Evolutionary conservation across 2,888 invertebrate genomes (phyloP).

Genomic region (Ennomos quercinarius): DNA sequence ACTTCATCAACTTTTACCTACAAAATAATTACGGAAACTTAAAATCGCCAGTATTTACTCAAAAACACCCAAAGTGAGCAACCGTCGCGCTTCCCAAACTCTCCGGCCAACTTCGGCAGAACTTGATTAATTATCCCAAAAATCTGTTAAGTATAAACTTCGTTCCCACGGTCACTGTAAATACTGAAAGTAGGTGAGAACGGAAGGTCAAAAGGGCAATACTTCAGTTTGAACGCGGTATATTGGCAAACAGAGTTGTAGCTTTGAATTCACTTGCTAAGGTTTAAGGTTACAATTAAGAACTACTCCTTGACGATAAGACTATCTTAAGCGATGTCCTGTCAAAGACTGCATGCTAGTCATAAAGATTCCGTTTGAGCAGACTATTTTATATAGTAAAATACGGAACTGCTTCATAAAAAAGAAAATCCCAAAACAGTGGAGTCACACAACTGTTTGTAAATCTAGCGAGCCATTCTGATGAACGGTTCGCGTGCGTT

Average conservation of each 20-base stretch:
- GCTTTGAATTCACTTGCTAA: no score
- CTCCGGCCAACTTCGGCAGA: conserved; percentile 10
- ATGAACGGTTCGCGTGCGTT: conserved; percentile 35
- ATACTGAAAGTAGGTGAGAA: conserved; percentile 14
- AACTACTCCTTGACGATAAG: no score
- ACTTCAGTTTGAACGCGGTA: conserved; percentile 1
- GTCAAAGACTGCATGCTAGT: no score
- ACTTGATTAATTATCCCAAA: conserved; percentile 23
- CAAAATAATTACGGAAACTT: neutral
- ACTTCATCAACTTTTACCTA: neutral
- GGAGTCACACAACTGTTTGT: neutral
- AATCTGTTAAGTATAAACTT: conserved; percentile 22
- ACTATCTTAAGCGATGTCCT: no score
- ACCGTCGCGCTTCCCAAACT: conserved; percentile 6
- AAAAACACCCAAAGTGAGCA: conserved; percentile 3
- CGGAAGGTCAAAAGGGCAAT: conserved; percentile 17
- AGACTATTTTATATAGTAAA: no score
- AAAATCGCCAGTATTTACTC: conserved; percentile 3
- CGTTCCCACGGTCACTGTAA: conserved; percentile 18
- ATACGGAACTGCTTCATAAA: no score
- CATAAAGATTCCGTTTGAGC: no score
- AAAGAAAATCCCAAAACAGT: neutral
- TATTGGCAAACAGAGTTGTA: conserved; percentile 4
- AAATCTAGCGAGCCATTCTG: conserved; percentile 9
- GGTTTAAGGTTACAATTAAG: no score